Evolutionary conservation across 2,113 vertebrate genomes (phyloP), one percentile per base, ranked within the genome.

Genomic region (Ptilorrhoa leucosticta): DNA sequence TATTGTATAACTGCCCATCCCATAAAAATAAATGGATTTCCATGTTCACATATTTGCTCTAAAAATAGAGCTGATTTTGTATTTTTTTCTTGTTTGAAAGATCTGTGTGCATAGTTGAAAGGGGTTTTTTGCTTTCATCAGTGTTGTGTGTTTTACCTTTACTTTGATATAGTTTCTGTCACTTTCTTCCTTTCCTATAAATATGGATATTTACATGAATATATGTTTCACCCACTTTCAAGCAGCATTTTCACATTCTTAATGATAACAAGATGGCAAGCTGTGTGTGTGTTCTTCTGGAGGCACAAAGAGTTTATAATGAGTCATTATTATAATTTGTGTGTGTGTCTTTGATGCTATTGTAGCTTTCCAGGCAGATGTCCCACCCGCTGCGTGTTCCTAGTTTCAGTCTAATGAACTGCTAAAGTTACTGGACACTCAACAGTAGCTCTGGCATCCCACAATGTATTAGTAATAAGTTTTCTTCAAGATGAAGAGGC

Each of bases 261-360:
- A 50, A 77, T 89, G 77, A 72, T 96, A 89, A 91, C 87, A 94
- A 94, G 93, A 96, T 81, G 57, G 60, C 92, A 96, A 95, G 64
- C 90, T 92, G 87, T 65, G 83, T 71, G 51, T 87, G 40, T 83
- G 61, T n/a, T 91, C 27, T 91, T 95, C 54, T 80, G 45, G 57
- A 84, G 51, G 35, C 58, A 89, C 72, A 85, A 87, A 88, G 61
- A 69, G 58, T 90, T 96, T 79, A 23, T 92, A 96, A 88, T 89
- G 94, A 91, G 72, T 95, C 69, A 83, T 96, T 92, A 91, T 92
- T 70, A 73, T 83, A 93, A 97, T 91, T 91, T 95, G 75, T 85
- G n/a, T 75, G 18, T 65, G 40, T 45, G n/a, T 86, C 65, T 97
- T 70, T 65, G 80, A 96, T 96, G 73, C 87, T 96, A 64, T 85